Evolutionary conservation across 2,113 vertebrate species (phyloP).

Genomic region (Larimichthys polyactis): DNA sequence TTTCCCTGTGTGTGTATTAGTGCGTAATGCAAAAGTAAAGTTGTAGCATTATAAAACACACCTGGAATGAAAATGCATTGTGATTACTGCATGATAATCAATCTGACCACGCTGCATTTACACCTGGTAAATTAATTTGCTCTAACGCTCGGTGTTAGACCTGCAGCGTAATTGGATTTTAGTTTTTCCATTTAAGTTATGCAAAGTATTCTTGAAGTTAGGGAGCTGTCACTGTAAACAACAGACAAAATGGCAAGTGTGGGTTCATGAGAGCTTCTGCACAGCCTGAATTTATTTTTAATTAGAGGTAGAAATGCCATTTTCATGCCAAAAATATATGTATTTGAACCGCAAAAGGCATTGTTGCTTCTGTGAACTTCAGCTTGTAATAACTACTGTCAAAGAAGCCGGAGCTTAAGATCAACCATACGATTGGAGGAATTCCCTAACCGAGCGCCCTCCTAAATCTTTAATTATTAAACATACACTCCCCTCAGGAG

Average conservation of each 20-base stretch:
- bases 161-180: slow-evolving; percentile 29
- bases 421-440: slow-evolving; percentile 21
- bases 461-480: slow-evolving; percentile 58
- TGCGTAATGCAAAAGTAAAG: background rate
- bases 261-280: slow-evolving; percentile 18
- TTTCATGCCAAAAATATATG: slow-evolving; percentile 1
- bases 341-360: background rate
- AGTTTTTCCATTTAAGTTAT: slow-evolving; percentile 15
- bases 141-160: background rate
- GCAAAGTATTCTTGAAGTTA: slow-evolving; percentile 2
- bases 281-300: slow-evolving; percentile 16
- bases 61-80: background rate
- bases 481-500: slow-evolving; percentile 30
- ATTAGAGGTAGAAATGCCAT: slow-evolving; percentile 4
- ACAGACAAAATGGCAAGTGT: background rate
- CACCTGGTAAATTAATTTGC: background rate
- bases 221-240: slow-evolving; percentile 16
- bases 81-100: background rate
- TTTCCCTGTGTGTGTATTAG: background rate
- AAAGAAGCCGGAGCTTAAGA: slow-evolving; percentile 16
- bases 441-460: slow-evolving; percentile 16
- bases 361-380: background rate
- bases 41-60: background rate
- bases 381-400: slow-evolving; percentile 16
- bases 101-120: background rate